These are phyloP conservation scores for Entomyzon cyanotis DNA, from an alignment of 2,113 vertebrate species.

Conservation along the genomic window DNA sequence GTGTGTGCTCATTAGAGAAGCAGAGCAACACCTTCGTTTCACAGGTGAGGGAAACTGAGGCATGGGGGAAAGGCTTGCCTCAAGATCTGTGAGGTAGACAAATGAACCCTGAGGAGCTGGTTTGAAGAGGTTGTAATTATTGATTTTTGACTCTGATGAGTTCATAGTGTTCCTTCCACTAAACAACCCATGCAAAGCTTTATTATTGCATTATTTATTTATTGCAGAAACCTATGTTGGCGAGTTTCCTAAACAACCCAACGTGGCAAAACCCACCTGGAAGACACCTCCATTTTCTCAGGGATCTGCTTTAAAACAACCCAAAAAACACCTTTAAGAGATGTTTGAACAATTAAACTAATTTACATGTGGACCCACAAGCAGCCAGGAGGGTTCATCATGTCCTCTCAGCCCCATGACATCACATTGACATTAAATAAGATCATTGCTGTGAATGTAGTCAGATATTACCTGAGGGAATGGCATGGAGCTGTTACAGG, in stretches of 20 bases:
- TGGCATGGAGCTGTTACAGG: neutral
- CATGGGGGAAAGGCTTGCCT: fast-evolving
- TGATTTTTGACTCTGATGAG: neutral
- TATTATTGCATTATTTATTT: too few species aligned
- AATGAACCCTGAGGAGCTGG: neutral
- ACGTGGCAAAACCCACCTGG: neutral
- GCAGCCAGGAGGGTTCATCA: neutral
- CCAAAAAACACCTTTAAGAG: neutral
- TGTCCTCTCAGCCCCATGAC: neutral
- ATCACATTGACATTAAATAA: neutral
- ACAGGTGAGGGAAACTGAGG: neutral
- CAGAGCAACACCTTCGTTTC: neutral
- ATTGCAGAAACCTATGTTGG: neutral
- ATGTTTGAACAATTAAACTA: neutral
- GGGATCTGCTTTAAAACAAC: neutral
- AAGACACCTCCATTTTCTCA: neutral
- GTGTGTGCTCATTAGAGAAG: neutral
- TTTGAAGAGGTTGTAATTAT: neutral
- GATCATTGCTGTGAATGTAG: neutral
- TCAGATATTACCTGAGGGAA: neutral
- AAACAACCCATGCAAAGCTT: neutral
- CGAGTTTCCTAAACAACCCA: neutral
- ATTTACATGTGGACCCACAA: neutral
- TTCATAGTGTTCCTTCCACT: neutral
- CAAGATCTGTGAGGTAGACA: neutral